phyloP scores from a whole-genome alignment of 2,113 vertebrate species.

The Hoplias malabaricus region DNA sequence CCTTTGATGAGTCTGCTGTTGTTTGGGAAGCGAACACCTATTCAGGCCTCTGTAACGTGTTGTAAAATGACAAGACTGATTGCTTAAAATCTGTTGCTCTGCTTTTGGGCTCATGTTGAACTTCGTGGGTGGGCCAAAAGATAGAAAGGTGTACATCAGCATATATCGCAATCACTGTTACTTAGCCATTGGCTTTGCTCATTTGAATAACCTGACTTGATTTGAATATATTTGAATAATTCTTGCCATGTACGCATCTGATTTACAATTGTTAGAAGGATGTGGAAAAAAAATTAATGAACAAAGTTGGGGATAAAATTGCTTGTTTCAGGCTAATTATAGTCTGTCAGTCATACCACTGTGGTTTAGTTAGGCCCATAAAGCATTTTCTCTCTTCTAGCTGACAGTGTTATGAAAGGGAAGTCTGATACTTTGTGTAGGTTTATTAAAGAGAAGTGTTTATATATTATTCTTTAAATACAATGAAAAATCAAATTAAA shows the following conservation, averaged over 20 bases:
- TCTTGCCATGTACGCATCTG: conserved; percentile 44
- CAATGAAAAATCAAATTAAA: neutral
- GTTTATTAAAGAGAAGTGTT: neutral
- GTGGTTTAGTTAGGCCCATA: conserved; percentile 38
- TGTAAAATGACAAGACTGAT: conserved; percentile 14
- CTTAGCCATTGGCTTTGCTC: conserved; percentile 30
- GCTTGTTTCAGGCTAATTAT: conserved; percentile 46
- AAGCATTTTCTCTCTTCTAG: neutral
- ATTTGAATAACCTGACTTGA: conserved; percentile 48
- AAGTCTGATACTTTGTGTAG: neutral
- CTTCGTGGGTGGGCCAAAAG: neutral
- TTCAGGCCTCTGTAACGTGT: neutral
- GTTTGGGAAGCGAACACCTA: conserved; percentile 1
- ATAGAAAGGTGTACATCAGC: conserved; percentile 23
- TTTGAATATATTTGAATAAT: conserved; percentile 56
- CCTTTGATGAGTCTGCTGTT: conserved; percentile 8
- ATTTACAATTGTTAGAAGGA: conserved; percentile 46
- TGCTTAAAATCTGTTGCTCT: conserved; percentile 13
- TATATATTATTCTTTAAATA: neutral
- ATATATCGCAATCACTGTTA: conserved; percentile 43
- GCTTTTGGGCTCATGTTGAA: conserved; percentile 8
- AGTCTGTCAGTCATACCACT: conserved; percentile 37
- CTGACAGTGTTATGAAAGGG: conserved; percentile 1
- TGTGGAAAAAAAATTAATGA: conserved; percentile 37
- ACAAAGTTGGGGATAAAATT: conserved; percentile 36